A percentile compares a stretch with the other conserved stretches of the same genome.
Evolutionary conservation across 2,888 invertebrate genomes (phyloP).

Genomic region (Anorthoa munda): DNA sequence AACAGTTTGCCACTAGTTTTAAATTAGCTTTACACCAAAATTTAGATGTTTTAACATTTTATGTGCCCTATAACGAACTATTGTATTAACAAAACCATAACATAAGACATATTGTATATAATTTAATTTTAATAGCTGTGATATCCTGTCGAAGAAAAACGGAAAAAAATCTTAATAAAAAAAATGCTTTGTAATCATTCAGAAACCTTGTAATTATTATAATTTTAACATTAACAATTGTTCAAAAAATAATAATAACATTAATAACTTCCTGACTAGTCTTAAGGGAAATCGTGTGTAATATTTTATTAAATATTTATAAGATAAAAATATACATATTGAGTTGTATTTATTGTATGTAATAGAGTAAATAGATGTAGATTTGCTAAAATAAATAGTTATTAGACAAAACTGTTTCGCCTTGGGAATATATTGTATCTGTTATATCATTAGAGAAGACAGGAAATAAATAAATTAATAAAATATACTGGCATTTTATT

Average conservation of each 20-base stretch:
- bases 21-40: constrained; percentile 90
- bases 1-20: constrained; percentile 87
- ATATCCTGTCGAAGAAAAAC: constrained; percentile 83
- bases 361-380: constrained; percentile 75
- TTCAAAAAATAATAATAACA: constrained; percentile 67
- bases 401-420: constrained; percentile 78
- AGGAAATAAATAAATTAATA: constrained; percentile 80
- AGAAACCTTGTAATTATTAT: constrained; percentile 65
- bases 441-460: constrained; percentile 81
- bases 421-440: constrained; percentile 80
- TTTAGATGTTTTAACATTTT: constrained; percentile 78
- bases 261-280: constrained; percentile 84
- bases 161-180: constrained; percentile 68
- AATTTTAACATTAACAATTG: constrained; percentile 65
- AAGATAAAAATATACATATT: constrained; percentile 75
- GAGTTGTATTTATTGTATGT: constrained; percentile 84
- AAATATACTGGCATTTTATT: constrained; percentile 49
- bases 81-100: constrained; percentile 71
- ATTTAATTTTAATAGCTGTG: constrained; percentile 88
- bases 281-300: constrained; percentile 81
- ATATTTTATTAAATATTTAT: constrained; percentile 74
- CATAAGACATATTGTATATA: constrained; percentile 79
- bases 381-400: constrained; percentile 74
- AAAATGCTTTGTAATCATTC: constrained; percentile 71
- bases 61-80: constrained; percentile 77